Percentiles rank a stretch among this genome's conserved stretches.
These are phyloP conservation scores for Dermochelys coriacea DNA, from an alignment of 2,797 vertebrate genomes.

Conservation along the genomic window DNA sequence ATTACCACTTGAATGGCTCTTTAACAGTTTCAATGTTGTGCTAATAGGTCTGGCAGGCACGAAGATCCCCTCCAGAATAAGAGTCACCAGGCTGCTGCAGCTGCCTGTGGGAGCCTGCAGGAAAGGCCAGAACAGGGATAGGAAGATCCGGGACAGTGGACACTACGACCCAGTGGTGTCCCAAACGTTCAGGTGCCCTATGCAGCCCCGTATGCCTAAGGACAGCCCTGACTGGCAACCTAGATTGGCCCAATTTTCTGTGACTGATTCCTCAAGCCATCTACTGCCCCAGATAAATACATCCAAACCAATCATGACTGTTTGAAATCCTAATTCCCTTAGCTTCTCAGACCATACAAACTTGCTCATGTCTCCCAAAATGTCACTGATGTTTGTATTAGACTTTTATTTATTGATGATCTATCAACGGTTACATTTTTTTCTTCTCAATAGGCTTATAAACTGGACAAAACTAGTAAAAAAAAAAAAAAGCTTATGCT, in stretches of 20 bases:
- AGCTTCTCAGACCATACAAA: background rate
- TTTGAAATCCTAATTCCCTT: background rate
- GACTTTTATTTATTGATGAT: background rate
- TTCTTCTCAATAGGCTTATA: constrained; percentile 30
- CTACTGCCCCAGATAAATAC: background rate
- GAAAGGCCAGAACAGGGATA: no score
- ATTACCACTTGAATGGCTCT: no score
- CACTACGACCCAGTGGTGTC: no score
- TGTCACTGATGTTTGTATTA: background rate
- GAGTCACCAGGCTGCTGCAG: no score
- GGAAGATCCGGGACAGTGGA: no score
- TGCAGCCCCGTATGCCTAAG: no score
- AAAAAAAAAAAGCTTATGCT: no score
- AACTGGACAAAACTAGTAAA: background rate
- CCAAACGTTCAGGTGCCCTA: no score
- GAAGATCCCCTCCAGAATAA: no score
- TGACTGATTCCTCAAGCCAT: background rate
- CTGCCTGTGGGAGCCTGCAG: no score
- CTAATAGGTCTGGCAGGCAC: no score
- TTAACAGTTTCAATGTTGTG: no score
- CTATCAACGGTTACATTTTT: background rate
- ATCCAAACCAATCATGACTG: background rate
- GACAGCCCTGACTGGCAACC: accelerated
- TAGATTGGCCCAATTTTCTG: background rate
- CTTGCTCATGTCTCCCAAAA: background rate